These are phyloP conservation scores for Limnodromus scolopaceus DNA, from an alignment of 2,797 vertebrate genomes.

Conservation along the genomic window DNA sequence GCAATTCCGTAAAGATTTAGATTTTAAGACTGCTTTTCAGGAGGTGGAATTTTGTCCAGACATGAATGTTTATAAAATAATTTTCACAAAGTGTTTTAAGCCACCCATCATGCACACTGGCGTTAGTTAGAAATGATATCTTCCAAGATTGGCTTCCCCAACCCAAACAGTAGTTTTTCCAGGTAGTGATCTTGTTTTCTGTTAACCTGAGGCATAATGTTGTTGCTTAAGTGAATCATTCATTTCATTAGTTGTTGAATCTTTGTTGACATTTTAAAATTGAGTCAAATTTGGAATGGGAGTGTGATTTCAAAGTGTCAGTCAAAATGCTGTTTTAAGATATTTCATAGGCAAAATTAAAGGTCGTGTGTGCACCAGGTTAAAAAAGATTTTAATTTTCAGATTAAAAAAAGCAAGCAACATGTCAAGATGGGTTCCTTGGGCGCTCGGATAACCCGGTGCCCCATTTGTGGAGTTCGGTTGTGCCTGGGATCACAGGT, in stretches of 20 bases:
- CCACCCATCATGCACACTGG: not conserved
- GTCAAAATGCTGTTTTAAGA: not conserved
- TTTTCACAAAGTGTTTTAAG: not conserved
- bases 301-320: not conserved
- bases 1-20: not conserved
- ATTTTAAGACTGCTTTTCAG: not conserved
- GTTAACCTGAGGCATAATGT: not conserved
- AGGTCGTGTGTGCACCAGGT: not conserved
- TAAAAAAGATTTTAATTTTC: not conserved
- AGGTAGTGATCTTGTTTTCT: not conserved
- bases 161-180: not conserved
- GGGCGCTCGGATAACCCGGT: not conserved
- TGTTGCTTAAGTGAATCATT: not conserved
- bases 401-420: not conserved
- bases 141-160: not conserved
- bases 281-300: not conserved
- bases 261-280: not conserved
- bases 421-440: not conserved
- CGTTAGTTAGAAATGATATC: not conserved
- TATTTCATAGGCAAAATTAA: not conserved
- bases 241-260: not conserved
- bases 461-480: not conserved
- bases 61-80: not conserved
- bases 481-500: not conserved
- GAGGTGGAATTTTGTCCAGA: not conserved